Evolutionary conservation across 2,113 vertebrate species (phyloP), one percentile per base, ranked within the genome.

Genomic region (Dendropsophus ebraccatus): DNA sequence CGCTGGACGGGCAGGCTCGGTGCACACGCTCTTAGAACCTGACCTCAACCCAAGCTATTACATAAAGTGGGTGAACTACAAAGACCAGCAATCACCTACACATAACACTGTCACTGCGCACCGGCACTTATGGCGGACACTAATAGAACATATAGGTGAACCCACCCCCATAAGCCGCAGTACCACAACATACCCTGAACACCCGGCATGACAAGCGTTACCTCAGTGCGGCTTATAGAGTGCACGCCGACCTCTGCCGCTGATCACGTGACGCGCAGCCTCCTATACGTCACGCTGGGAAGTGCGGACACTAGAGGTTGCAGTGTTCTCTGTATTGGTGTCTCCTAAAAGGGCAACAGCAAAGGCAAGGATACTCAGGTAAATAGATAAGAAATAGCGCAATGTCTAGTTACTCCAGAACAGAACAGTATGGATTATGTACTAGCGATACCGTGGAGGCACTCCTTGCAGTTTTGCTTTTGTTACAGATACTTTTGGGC

Each of bases 171-270:
- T 14, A n/a, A n/a, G n/a, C n/a, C n/a, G n/a, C n/a, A n/a, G n/a
- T n/a, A n/a, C n/a, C n/a, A n/a, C n/a, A n/a, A n/a, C n/a, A n/a
- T n/a, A n/a, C n/a, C n/a, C n/a, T n/a, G 41, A 2, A 25, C 72
- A 75, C 72, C 73, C 73, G 73, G n/a, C 73, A 76, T 16, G 12
- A 30, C n/a, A 9, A 9, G 25, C 13, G 47, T 76, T 76, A 76
- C 73, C 73, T 76, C 45, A n/a, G 1, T 76, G 73, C 73, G 16
- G 73, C 45, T 75, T 75, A 50, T 50, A 76, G 73, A 75, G 25
- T 10, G 25, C 73, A 76, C 47, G 73, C 73, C 47, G 73, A 76
- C 73, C 73, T 76, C 73, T 52, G 41, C 37, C 21, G 41, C 32
- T 14, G 23, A 14, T 74, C 41, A 76, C 25, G 47, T 76, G n/a